Percentiles rank a stretch among this genome's conserved stretches.
Conservation (phyloP, 2,888 invertebrate genomes). For the Bombylius discolor region DNA sequence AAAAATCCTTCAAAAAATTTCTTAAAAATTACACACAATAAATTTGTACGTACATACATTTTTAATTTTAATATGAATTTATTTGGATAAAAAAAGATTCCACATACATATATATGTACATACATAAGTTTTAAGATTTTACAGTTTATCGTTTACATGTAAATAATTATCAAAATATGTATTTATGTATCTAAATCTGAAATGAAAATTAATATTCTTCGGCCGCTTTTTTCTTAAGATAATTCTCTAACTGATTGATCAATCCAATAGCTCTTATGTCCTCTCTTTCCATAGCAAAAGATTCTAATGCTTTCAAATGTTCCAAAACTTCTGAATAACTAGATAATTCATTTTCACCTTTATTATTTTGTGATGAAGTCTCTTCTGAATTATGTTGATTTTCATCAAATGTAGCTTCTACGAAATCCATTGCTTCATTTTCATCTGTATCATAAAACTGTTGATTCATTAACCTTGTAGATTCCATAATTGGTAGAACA, state of each 20-base stretch:
- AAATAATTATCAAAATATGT: no score
- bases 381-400: background rate
- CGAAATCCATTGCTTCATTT: background rate
- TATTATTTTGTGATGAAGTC: background rate
- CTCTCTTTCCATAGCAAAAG: background rate
- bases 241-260: background rate
- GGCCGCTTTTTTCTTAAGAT: background rate
- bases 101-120: no score
- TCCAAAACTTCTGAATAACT: background rate
- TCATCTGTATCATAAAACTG: background rate
- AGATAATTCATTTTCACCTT: background rate
- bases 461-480: no score
- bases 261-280: background rate
- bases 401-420: background rate
- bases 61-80: no score
- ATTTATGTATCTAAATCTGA: no score
- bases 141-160: no score
- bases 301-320: background rate
- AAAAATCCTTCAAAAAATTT: no score
- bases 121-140: no score
- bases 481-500: no score
- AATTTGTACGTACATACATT: no score
- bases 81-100: no score
- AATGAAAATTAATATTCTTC: background rate
- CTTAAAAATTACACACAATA: no score